Base-by-base conservation (phyloP, 2,797 vertebrate species). In the Pyrocephalus nanus region DNA sequence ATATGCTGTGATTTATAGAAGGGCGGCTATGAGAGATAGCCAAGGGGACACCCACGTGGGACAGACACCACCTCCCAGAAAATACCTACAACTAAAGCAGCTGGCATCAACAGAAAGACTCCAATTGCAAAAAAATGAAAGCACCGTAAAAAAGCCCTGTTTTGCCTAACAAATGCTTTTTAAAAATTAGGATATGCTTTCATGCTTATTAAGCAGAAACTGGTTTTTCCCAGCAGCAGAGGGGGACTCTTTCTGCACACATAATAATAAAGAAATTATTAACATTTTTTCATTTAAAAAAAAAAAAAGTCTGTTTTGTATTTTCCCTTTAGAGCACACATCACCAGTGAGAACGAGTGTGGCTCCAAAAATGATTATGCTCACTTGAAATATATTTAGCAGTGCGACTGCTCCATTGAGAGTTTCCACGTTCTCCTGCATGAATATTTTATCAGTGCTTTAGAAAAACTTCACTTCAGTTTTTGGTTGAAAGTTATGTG, bases 91-190 rank as follows among this genome's bases (percentile, higher is more conserved):
- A 61, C 79, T 91, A 87, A 65, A 85, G 71, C 66, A 91, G 51
- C 74, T 92, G 91, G 89, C 75, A 93, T 72, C 76, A 82, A 94
- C 69, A 95, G 91, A 93, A 96, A 88, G 82, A 62, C n/a, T 94
- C 53, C 47, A 86, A 71, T 19, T 85, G 57, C 11, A 88, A 77
- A 88, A 96, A 94, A 84, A 53, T 54, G 29, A 60, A 75, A 87
- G 58, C 75, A 77, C 67, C 0, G 0, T 90, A 71, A 93, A 88
- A 97, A 93, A 67, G n/a, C 81, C 55, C 71, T 92, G 47, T 69
- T 97, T 97, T 97, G 92, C 87, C 87, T 96, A 94, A 75, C 86
- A 96, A 96, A 95, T 95, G 11, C 72, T 90, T 80, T 90, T 66
- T 51, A 86, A 96, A 94, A 97, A 78, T 90, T 90, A 90, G 82